Evolutionary conservation across 2,797 vertebrate species (phyloP).

Genomic region (Xerus rutilus): DNA sequence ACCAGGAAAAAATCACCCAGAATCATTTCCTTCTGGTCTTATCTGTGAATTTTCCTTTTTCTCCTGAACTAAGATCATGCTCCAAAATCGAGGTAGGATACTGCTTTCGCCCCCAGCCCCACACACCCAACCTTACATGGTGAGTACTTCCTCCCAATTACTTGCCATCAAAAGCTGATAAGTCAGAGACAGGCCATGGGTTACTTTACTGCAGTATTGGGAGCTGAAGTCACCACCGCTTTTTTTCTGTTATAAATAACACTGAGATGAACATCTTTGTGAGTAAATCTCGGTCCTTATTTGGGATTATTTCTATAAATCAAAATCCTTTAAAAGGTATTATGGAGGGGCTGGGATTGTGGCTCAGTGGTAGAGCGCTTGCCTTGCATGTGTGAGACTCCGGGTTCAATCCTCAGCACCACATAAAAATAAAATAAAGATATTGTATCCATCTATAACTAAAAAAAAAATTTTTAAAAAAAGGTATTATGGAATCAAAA

Average conservation of each 20-base stretch:
- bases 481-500: too few relatives aligned
- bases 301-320: background rate
- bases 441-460: too few relatives aligned
- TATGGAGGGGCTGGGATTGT: too few relatives aligned
- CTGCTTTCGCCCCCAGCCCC: background rate
- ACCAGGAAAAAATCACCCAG: background rate
- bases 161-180: background rate
- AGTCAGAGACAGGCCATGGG: background rate
- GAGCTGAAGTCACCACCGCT: background rate
- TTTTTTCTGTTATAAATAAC: slow-evolving; percentile 5
- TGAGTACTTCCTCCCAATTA: background rate
- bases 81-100: background rate
- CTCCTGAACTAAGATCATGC: background rate
- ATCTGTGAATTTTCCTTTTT: background rate
- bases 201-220: background rate
- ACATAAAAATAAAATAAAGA: too few relatives aligned
- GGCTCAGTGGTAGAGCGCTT: too few relatives aligned
- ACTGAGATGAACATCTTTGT: background rate
- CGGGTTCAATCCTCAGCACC: too few relatives aligned
- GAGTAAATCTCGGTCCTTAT: background rate
- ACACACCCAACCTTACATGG: accelerated
- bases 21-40: slow-evolving; percentile 29
- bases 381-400: too few relatives aligned
- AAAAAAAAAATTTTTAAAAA: too few relatives aligned
- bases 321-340: background rate